Evolutionary conservation across 2,113 vertebrate species (phyloP), one percentile per base, ranked within the genome.

Genomic region (Passer montanus): DNA sequence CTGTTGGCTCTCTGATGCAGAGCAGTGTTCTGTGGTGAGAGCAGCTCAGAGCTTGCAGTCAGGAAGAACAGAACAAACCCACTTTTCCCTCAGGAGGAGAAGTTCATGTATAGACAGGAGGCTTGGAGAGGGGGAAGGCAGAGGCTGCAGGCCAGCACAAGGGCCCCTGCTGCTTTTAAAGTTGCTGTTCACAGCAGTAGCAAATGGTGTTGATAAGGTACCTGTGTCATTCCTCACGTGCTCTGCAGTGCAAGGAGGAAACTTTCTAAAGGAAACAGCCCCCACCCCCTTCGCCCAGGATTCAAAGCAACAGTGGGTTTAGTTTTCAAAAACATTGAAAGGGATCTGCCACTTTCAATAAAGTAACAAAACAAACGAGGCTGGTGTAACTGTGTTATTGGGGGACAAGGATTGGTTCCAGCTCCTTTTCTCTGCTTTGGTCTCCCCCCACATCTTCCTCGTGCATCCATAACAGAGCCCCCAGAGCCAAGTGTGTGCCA

Each of bases 261-360:
- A 55, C 62, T 89, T 96, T 94, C 91, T 78, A 68, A 90, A 95
- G 94, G 87, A 92, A 93, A 95, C 52, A 92, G 68, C 93, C 87
- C 86, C 77, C 72, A 92, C 58, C 72, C 72, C 73, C 67, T 85
- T 81, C 4, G 52, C 90, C 83, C 84, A 89, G 64, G 93, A 72
- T 62, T 90, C 90, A 67, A 89, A 94, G 84, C 83, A 84, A 90
- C 67, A 58, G 39, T 9, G 58, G 72, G 75, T 96, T 97, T 94
- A 73, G 83, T 95, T 97, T 97, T 91, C 93, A 76, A 90, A 91
- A 92, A 47, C 27, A 2, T 72, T 93, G 95, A 94, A 90, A 97
- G 95, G 94, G 96, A 96, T 78, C 95, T 90, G 91, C 96, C 95
- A 90, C 97, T 97, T 97, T 96, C 95, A 98, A 97, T 97, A 97